These are phyloP conservation scores for Nothocercus nigrocapillus DNA, from an alignment of 2,113 vertebrate genomes.

Conservation along the genomic window DNA sequence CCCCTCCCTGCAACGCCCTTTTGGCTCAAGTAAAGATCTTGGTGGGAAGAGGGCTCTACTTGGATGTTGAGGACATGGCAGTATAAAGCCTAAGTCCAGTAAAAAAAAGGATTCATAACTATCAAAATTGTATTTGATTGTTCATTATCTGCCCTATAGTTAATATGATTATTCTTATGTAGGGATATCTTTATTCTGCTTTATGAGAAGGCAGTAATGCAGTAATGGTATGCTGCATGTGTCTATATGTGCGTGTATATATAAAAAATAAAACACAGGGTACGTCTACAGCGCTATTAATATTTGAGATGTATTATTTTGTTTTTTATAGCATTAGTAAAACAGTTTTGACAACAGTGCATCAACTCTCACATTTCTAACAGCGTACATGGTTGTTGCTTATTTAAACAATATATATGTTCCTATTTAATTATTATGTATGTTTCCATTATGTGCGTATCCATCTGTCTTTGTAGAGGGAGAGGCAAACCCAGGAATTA, in stretches of 20 bases:
- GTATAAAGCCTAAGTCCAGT: not conserved
- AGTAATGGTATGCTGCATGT: accelerated
- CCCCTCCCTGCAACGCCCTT: accelerated
- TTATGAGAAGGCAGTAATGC: not conserved
- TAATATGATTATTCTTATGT: not conserved
- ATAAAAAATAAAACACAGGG: not conserved
- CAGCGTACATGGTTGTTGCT: not conserved
- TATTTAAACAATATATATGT: not conserved
- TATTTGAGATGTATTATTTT: not conserved
- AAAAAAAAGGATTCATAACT: not conserved
- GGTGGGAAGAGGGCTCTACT: not conserved
- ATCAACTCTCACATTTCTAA: not conserved
- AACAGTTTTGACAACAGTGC: not conserved
- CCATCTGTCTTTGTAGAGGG: not conserved
- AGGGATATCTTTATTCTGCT: accelerated
- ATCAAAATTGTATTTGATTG: not conserved
- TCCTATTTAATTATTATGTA: not conserved
- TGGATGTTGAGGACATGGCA: not conserved
- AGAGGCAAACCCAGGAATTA: accelerated
- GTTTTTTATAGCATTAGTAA: not conserved
- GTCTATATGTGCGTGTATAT: not conserved
- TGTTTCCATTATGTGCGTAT: not conserved
- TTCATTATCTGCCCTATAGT: not conserved
- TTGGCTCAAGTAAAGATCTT: not conserved
- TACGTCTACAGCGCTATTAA: not conserved